Base-by-base conservation (phyloP, 2,888 invertebrate genomes). In the Epinotia brunnichana region DNA sequence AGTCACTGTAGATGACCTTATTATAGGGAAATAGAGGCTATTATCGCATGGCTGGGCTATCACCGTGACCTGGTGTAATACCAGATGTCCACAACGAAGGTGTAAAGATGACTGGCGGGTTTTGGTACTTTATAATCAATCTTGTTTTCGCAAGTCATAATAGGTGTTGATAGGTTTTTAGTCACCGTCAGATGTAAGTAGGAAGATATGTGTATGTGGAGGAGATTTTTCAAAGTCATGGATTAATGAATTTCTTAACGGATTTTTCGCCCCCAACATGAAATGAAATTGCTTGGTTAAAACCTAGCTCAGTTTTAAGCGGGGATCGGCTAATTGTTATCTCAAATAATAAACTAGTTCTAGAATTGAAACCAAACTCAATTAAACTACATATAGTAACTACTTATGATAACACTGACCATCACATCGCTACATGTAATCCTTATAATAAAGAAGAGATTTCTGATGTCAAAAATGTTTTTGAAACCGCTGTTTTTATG, bases 51-150 rank as follows among this genome's bases (percentile, higher is more conserved):
- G 3, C n/a, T 41, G 3, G 10, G 39, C 35, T 4, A 10, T 21
- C 24, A 53, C 2, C n/a, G 41, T 66, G 39, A 54, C 54, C 41
- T 56, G 54, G 54, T 66, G 62, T 48, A 48, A 66, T 21, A n/a
- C 15, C 53, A 54, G 39, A 41, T 66, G 66, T 66, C 64, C 66
- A 66, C 19, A 41, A 39, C 10, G 66, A 39, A 66, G 54, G 66
- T 56, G 68, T 70, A 61, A 68, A 48, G 66, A 62, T 70, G 69
- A 75, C 69, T 62, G 35, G 61, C 1, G 61, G 3, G 70, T 79
- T 74, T 82, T 85, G 84, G 81, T 83, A 80, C 78, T 81, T 70
- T 57, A 51, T 39, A 29, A 53, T 51, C 44, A 70, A 73, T 69
- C 57, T 73, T 13, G 17, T 57, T 70, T 71, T 63, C 19, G 73